Base-by-base conservation (phyloP, 1,140 invertebrate species). In the Zophobas atratus region DNA sequence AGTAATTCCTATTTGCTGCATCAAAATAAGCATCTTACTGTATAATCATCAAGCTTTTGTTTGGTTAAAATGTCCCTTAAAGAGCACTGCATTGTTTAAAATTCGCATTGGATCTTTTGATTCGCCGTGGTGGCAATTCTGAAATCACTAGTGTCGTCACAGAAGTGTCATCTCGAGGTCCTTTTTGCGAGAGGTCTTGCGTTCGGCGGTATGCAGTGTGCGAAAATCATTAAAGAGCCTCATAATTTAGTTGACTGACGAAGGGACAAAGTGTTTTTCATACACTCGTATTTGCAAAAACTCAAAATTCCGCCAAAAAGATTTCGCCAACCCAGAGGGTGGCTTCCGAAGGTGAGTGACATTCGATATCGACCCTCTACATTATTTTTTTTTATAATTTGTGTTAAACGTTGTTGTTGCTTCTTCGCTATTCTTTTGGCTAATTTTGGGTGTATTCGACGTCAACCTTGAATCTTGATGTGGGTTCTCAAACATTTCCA, bases 271-370 rank as follows among this genome's bases (percentile, higher is more conserved):
- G 77, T 80, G 79, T 77, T 79, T 79, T 80, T 76, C 39, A 79
- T 60, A 79, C 79, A 79, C 46, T 51, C 70, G 79, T 79, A 56
- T 70, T 33, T 56, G n/a, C 79, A 80, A 80, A 80, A 79, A 67
- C 75, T 80, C 79, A 80, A 80, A 74, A 80, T 80, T 80, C 79
- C 79, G 76, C 79, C 79, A 53, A 80, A 79, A 79, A 78, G 41
- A 70, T 79, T 49, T 32, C 73, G 51, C 75, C 73, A 79, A 71
- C 79, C 79, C 79, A 79, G 60, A 79, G 79, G 79, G 79, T 80
- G 79, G 79, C 79, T 80, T 55, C 79, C 79, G 73, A 80, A 80
- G 77, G 79, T 80, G 56, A 80, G 79, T 63, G 34, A 8, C 36
- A 43, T 4, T 46, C 49, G 6, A 38, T 48, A 60, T 70, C 63